Evolutionary conservation across 2,113 vertebrate genomes (phyloP), one percentile per base, ranked within the genome.

Genomic region (Siniperca knerii): DNA sequence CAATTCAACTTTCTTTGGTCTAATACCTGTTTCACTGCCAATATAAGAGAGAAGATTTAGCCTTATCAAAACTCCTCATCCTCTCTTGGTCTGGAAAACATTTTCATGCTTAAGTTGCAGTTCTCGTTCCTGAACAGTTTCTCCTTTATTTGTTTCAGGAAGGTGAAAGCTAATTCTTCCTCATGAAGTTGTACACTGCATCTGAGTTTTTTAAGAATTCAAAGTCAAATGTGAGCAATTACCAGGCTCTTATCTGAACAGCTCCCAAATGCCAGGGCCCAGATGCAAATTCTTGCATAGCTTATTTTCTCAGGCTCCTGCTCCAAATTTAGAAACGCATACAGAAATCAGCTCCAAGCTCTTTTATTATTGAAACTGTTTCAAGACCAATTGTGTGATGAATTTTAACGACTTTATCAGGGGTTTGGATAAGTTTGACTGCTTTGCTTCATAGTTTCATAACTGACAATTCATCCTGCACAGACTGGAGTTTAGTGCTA

Each of bases 181-280:
- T 83, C 76, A 79, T 90, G 68, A 46, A 69, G 65, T 73, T 42
- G 40, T 20, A 25, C 15, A 61, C 46, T 18, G 60, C 46, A 40
- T 84, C 21, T 23, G 54, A 35, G n/a, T 46, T 76, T 75, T 88
- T 79, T 33, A 71, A 44, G 50, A 87, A 81, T 81, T 77, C 75
- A 33, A 89, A 92, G 93, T 92, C 89, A 91, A 93, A 94, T 90
- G 90, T 83, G 84, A 86, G 85, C 86, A 86, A 87, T 93, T 92
- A 92, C 78, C 77, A 21, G 55, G 21, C 72, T 76, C 85, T 92
- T 94, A 93, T 94, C 94, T 72, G 79, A 87, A 16, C 81, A 6
- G 77, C 77, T 84, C 77, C 79, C 77, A 89, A 90, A 92, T 86
- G 85, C 85, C 87, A 69, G 48, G 77, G 57, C 75, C 33, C 76